Percentiles rank a stretch among this genome's conserved stretches.
Conservation (phyloP, 2,113 vertebrate genomes). For the Nanorana parkeri region DNA sequence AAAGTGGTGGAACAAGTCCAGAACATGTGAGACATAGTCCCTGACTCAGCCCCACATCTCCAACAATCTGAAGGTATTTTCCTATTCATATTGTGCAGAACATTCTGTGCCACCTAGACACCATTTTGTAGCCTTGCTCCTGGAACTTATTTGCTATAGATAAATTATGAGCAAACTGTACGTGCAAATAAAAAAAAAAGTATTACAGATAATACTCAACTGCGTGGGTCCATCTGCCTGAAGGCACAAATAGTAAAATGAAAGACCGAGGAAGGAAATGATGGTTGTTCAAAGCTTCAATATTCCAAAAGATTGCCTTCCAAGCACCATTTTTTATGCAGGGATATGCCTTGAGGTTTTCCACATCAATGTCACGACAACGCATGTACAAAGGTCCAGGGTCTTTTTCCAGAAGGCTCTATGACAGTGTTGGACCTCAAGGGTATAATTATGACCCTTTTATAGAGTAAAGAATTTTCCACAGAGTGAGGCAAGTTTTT, state of each 20-base stretch:
- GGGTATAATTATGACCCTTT: conserved; percentile 6
- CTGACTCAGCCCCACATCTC: no score
- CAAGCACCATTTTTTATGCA: not conserved
- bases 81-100: no score
- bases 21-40: no score
- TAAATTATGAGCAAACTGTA: no score
- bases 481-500: not conserved
- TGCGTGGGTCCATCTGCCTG: not conserved
- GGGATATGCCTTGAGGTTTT: conserved; percentile 34
- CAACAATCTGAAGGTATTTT: no score
- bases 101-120: no score
- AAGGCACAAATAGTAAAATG: not conserved
- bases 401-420: not conserved
- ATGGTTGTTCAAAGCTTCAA: conserved; percentile 3
- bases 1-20: no score
- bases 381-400: not conserved
- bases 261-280: conserved; percentile 6
- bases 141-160: no score
- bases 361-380: not conserved
- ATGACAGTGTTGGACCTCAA: conserved; percentile 17
- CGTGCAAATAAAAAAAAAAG: no score
- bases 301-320: not conserved
- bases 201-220: no score
- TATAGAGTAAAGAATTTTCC: not conserved
- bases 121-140: no score